A percentile compares a stretch with the other conserved stretches of the same genome.
Evolutionary conservation across 2,113 vertebrate species (phyloP).

Genomic region (Telmatochromis sp.): DNA sequence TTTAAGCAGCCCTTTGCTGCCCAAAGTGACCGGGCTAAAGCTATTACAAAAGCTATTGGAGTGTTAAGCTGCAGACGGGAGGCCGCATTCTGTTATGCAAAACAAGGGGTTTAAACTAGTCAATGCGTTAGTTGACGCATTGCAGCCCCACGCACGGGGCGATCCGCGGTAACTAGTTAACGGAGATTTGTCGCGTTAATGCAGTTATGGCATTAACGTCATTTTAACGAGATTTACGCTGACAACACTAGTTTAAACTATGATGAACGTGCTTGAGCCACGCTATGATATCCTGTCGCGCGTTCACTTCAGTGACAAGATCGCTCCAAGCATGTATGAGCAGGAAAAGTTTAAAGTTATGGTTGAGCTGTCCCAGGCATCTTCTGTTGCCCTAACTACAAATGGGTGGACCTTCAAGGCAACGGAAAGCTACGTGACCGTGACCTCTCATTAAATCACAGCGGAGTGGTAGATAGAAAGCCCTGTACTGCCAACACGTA

Average conservation of each 20-base stretch:
- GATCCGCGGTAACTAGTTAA: no score
- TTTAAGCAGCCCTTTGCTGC: background rate
- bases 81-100: rapidly evolving
- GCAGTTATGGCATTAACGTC: no score
- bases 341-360: background rate
- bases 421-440: background rate
- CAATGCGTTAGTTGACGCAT: no score
- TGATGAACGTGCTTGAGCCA: background rate
- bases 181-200: no score
- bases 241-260: no score
- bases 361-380: background rate
- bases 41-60: no score
- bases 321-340: background rate
- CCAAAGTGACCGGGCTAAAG: background rate
- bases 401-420: background rate
- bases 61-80: rapidly evolving
- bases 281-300: rapidly evolving
- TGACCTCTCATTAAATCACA: background rate
- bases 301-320: background rate
- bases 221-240: no score
- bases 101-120: no score
- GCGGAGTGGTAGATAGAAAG: background rate
- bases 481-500: background rate
- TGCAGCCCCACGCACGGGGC: rapidly evolving
- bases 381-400: background rate